Evolutionary conservation across 1,140 invertebrate genomes (phyloP), one percentile per base, ranked within the genome.

Genomic region (Homalodisca vitripennis): DNA sequence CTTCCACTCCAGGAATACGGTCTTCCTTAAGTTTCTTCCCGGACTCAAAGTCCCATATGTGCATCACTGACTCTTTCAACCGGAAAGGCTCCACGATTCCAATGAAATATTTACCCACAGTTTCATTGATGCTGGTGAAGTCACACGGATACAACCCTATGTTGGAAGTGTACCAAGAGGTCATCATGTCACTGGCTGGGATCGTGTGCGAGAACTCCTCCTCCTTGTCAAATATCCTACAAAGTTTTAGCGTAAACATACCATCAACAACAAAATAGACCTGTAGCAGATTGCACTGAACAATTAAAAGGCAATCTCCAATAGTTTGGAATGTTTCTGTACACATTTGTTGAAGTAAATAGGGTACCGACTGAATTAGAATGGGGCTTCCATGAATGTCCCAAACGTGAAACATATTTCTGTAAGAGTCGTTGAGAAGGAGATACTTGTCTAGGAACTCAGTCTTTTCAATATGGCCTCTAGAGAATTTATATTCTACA

Each of bases 271-370:
- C 66, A 1, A 22, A 17, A 27, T 53, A 73, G 2, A 73, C 64
- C 69, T 73, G 72, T 3, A 73, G 34, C 2, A 73, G 53, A 3
- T 67, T 73, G 48, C 72, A 73, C 27, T 73, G 72, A 22, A 69
- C 67, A 1, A 73, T 48, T 10, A 73, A 55, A 20, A 69, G 34
- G 24, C 41, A 57, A 47, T 67, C 51, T 29, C 66, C 46, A 62
- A 29, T 14, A 6, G 70, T 22, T 66, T 73, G 65, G 41, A 71
- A 73, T 20, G 65, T 68, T 48, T 73, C 60, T n/a, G 60, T 14
- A 27, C 55, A 46, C 48, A 70, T 51, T 26, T 71, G 66, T 3
- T 64, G 20, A 3, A 73, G 34, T 17, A 70, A 70, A 51, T 66
- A 73, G 1, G 27, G 41, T n/a, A 68, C 26, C 2, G 57, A 51